These are phyloP conservation scores for Pseudomyrmex flavicornis DNA, from an alignment of 1,140 invertebrate species.

Conservation along the genomic window DNA sequence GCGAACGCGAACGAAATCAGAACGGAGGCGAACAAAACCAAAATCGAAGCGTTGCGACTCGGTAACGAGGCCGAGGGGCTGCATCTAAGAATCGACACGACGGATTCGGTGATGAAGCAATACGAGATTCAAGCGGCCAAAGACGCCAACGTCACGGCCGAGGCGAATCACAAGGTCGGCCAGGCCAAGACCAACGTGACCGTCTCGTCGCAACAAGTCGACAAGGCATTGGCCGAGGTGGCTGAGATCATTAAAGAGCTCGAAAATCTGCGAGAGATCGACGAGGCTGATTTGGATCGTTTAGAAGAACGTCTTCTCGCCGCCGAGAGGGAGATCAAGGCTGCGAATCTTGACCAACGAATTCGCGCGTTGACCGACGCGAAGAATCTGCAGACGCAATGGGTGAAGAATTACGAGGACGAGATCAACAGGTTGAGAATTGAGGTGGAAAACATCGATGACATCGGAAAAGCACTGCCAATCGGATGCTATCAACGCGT, in stretches of 20 bases:
- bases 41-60: slow-evolving; percentile 90
- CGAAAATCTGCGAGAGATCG: slow-evolving; percentile 91
- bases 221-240: slow-evolving; percentile 92
- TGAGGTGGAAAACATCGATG: slow-evolving; percentile 95
- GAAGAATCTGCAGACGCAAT: slow-evolving; percentile 90
- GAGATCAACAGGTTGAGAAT: slow-evolving; percentile 90
- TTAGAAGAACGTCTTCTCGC: slow-evolving; percentile 90
- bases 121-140: slow-evolving; percentile 90
- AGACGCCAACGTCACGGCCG: slow-evolving; percentile 90
- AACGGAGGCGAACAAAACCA: slow-evolving; percentile 91
- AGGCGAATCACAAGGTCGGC: slow-evolving; percentile 92
- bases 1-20: slow-evolving; percentile 90
- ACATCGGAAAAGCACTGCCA: slow-evolving; percentile 93
- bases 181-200: slow-evolving; percentile 93
- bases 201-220: slow-evolving; percentile 92
- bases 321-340: slow-evolving; percentile 90
- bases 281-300: slow-evolving; percentile 89
- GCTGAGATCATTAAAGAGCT: slow-evolving; percentile 93
- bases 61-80: slow-evolving; percentile 92
- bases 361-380: slow-evolving; percentile 90
- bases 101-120: slow-evolving; percentile 89
- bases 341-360: slow-evolving; percentile 91
- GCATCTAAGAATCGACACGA: slow-evolving; percentile 89
- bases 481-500: slow-evolving; percentile 92
- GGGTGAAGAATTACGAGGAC: slow-evolving; percentile 93